Conservation (phyloP, 2,797 vertebrate genomes). For the Anisognathus igniventris region DNA sequence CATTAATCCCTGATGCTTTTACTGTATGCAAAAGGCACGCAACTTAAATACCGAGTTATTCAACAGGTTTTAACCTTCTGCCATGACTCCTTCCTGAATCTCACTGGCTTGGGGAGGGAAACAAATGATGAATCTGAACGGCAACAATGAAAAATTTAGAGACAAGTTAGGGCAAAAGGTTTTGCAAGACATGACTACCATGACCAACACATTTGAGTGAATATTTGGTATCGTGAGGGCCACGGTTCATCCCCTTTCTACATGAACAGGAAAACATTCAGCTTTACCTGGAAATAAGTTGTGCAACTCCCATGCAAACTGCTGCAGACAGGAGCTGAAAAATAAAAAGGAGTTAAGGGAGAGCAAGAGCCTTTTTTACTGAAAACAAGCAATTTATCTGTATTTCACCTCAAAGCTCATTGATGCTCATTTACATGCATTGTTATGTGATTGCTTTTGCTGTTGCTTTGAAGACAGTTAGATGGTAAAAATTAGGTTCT, state of each 20-base stretch:
- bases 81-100: constrained; percentile 34
- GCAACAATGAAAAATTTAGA: neutral
- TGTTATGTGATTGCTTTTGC: neutral
- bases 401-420: neutral
- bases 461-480: neutral
- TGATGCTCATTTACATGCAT: neutral
- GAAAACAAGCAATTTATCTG: neutral
- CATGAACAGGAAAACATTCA: neutral
- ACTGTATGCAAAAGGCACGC: constrained; percentile 19
- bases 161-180: constrained; percentile 28
- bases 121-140: neutral
- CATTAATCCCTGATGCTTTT: constrained; percentile 44
- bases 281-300: neutral
- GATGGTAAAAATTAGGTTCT: neutral
- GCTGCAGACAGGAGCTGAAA: neutral
- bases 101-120: neutral
- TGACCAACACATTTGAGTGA: neutral
- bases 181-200: neutral
- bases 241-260: neutral
- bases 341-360: neutral
- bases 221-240: neutral
- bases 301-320: neutral
- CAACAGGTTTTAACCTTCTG: constrained; percentile 22
- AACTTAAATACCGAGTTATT: neutral
- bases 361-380: neutral